These are phyloP conservation scores for Temnothorax nylanderi DNA, from an alignment of 1,140 invertebrate species.

Conservation along the genomic window DNA sequence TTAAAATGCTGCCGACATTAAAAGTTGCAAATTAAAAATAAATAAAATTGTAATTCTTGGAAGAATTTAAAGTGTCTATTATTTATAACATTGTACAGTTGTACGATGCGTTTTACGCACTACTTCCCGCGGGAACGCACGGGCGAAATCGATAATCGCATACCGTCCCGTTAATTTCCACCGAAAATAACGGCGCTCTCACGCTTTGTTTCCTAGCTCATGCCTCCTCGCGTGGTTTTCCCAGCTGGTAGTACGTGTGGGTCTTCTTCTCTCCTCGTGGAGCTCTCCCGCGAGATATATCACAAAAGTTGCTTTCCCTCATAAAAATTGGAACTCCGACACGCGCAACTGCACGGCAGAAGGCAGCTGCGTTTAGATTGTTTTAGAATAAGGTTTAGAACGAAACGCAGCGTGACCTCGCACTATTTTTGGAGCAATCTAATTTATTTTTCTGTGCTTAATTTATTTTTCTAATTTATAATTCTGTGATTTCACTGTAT, in stretches of 20 bases:
- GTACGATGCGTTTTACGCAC: slow-evolving; percentile 25
- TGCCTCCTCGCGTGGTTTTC: slow-evolving; percentile 5
- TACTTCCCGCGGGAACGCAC: slow-evolving; percentile 23
- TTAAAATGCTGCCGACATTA: not conserved
- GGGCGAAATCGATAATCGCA: slow-evolving; percentile 55
- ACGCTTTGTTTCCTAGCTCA: slow-evolving; percentile 37
- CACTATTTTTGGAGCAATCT: not conserved
- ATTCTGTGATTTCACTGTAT: not conserved
- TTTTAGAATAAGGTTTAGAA: not conserved
- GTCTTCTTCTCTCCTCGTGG: not conserved
- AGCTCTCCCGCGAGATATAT: slow-evolving; percentile 24
- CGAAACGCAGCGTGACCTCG: not conserved
- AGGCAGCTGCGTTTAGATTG: not conserved
- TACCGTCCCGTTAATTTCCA: slow-evolving; percentile 45
- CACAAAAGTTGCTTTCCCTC: slow-evolving; percentile 10
- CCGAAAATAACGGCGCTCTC: slow-evolving; percentile 32
- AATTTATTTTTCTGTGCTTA: not conserved
- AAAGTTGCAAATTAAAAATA: not conserved
- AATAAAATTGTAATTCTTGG: too few relatives aligned
- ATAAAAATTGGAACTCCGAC: slow-evolving; percentile 31
- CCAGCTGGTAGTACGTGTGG: not conserved
- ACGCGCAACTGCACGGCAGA: not conserved
- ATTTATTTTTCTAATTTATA: not conserved
- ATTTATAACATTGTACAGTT: not conserved
- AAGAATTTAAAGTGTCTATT: not conserved